These are phyloP conservation scores for Morphnarchus princeps DNA, from an alignment of 2,113 vertebrate species.

Conservation along the genomic window DNA sequence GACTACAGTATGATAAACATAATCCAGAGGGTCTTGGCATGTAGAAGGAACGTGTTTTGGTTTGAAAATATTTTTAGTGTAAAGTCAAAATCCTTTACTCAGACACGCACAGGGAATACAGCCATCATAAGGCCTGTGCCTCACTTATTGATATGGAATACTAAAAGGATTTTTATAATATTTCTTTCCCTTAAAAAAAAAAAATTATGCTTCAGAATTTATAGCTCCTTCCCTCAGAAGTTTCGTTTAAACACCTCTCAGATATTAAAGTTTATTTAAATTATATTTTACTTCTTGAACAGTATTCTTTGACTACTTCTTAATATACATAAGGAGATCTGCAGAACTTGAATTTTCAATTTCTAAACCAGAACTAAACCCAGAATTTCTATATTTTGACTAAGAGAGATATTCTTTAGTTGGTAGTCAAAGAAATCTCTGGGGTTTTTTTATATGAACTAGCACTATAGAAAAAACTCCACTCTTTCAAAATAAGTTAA, in stretches of 20 bases:
- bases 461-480: not conserved
- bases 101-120: not conserved
- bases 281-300: not conserved
- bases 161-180: not conserved
- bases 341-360: not conserved
- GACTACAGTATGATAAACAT: not conserved
- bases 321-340: not conserved
- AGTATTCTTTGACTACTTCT: not conserved
- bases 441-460: not conserved
- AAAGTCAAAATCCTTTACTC: not conserved
- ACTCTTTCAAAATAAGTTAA: not conserved
- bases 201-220: not conserved
- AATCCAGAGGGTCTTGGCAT: not conserved
- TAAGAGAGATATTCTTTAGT: not conserved
- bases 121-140: not conserved
- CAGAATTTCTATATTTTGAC: not conserved
- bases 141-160: not conserved
- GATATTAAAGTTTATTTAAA: not conserved
- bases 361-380: not conserved
- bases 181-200: not conserved
- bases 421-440: not conserved
- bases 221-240: not conserved
- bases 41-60: not conserved
- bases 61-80: not conserved
- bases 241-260: not conserved